A percentile compares a stretch with the other conserved stretches of the same genome.
Conservation (phyloP, 2,113 vertebrate genomes). For the Xenopus tropicalis region DNA sequence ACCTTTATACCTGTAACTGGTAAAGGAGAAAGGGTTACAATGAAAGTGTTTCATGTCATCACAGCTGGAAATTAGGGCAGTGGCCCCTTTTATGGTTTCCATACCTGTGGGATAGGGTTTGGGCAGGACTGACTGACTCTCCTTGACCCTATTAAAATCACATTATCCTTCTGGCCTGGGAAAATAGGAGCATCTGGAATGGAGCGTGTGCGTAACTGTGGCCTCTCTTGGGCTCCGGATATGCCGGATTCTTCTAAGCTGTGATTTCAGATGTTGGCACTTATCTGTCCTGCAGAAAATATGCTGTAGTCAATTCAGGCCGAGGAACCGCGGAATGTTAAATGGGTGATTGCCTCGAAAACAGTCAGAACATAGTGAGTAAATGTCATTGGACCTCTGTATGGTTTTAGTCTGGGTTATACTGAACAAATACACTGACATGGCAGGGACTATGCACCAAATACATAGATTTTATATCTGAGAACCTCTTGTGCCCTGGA, state of each 20-base stretch:
- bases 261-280: constrained; percentile 1
- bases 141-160: not conserved
- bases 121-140: not conserved
- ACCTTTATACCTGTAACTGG: no score
- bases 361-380: no score
- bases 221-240: not conserved
- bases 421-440: no score
- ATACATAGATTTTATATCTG: not conserved
- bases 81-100: not conserved
- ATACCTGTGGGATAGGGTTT: constrained; percentile 5
- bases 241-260: constrained; percentile 1
- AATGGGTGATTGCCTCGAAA: no score
- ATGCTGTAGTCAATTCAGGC: not conserved
- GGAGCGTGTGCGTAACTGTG: not conserved
- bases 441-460: not conserved
- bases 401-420: no score
- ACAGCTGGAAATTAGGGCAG: no score
- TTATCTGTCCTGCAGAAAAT: not conserved
- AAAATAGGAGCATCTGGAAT: not conserved
- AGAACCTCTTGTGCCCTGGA: not conserved
- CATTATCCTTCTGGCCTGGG: no score
- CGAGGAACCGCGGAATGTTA: not conserved
- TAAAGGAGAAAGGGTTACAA: no score
- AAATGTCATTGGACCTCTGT: no score
- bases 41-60: no score